These are phyloP conservation scores for Tamandua tetradactyla DNA, from an alignment of 2,797 vertebrate species.

Conservation along the genomic window DNA sequence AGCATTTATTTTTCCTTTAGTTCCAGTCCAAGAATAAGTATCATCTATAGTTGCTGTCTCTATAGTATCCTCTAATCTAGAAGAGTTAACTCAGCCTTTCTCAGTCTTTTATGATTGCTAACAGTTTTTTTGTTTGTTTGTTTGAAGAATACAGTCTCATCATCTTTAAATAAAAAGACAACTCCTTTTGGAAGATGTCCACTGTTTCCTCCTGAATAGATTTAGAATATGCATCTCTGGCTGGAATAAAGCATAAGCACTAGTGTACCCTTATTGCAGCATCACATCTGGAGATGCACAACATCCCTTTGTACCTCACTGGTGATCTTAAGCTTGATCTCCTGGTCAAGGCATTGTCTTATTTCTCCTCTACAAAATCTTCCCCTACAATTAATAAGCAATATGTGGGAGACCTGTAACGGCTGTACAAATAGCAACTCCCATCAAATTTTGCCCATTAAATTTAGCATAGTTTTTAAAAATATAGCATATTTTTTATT, in stretches of 20 bases:
- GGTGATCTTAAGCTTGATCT: not conserved
- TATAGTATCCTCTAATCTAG: not conserved
- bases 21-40: not conserved
- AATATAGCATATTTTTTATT: not conserved
- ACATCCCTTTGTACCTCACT: not conserved
- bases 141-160: not conserved
- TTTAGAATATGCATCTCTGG: not conserved
- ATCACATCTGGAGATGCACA: no score
- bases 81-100: not conserved
- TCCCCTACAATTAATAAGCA: not conserved
- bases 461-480: not conserved
- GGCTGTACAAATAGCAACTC: not conserved
- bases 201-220: not conserved
- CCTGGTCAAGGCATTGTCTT: not conserved
- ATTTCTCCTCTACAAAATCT: not conserved
- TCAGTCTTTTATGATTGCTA: not conserved
- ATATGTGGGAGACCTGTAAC: not conserved
- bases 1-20: not conserved
- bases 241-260: fast-evolving
- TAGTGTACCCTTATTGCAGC: not conserved
- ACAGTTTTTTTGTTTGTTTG: not conserved
- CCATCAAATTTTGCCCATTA: not conserved
- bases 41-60: not conserved
- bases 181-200: not conserved
- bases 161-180: not conserved